Conservation (phyloP, 1,140 invertebrate species). For the Drosophila asahinai region DNA sequence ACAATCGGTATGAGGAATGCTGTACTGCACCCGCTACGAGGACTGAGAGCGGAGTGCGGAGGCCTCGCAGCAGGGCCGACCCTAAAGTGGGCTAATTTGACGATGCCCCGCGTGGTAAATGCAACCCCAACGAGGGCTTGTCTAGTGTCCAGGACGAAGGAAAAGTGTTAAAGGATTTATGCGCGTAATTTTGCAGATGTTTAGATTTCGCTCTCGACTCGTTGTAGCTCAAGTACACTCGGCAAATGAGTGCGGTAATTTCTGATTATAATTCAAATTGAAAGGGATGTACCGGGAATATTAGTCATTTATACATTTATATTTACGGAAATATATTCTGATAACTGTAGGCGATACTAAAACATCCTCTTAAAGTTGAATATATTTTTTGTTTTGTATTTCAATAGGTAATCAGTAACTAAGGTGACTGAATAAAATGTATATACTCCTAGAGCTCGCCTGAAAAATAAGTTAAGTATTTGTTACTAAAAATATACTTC, state of each 20-base stretch:
- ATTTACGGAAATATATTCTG: not conserved
- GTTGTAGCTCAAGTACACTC: constrained; percentile 20
- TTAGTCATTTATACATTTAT: not conserved
- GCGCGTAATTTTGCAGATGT: constrained; percentile 83
- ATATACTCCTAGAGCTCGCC: rapidly evolving
- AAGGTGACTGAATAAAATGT: too few species aligned
- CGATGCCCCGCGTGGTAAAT: constrained; percentile 61
- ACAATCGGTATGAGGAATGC: constrained; percentile 52
- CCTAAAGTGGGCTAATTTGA: constrained; percentile 79
- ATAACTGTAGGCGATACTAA: too few species aligned
- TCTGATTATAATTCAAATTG: not conserved
- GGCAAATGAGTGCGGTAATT: not conserved
- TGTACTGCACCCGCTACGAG: constrained; percentile 59
- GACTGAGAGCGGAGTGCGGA: constrained; percentile 14
- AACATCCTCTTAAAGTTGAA: not conserved
- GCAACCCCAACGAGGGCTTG: constrained; percentile 62
- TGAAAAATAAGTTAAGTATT: not conserved
- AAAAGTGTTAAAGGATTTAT: constrained; percentile 84
- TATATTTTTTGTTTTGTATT: not conserved
- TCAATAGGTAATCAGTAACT: not conserved
- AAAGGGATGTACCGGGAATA: not conserved
- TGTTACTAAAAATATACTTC: too few species aligned
- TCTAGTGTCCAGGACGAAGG: constrained; percentile 38
- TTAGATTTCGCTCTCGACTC: constrained; percentile 65
- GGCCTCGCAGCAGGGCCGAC: constrained; percentile 39